phyloP scores from a whole-genome alignment of 2,888 invertebrate species.

The Caenorhabditis wallacei region DNA sequence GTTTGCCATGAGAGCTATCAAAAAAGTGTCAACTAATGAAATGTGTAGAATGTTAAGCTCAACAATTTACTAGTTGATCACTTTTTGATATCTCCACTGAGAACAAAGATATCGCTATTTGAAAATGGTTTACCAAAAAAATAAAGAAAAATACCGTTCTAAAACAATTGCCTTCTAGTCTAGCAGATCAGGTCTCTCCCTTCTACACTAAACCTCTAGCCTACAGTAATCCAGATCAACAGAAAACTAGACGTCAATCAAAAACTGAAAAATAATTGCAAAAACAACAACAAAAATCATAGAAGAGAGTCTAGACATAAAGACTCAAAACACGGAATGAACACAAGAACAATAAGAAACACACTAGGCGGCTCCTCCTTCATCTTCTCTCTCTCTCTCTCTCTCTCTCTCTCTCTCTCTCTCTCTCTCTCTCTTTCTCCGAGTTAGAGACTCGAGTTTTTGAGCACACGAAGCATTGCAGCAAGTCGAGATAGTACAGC shows the following conservation, averaged over 20 bases:
- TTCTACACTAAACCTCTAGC: background rate
- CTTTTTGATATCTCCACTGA: background rate
- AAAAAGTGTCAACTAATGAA: background rate
- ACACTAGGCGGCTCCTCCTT: background rate
- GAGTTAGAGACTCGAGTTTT: constrained; percentile 37
- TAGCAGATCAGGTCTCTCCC: background rate
- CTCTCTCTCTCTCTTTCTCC: background rate
- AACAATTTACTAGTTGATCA: background rate
- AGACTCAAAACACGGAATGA: constrained; percentile 46
- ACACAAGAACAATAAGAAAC: constrained; percentile 61
- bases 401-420: background rate
- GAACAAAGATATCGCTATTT: background rate
- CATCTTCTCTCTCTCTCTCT: background rate
- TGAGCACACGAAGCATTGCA: constrained; percentile 44
- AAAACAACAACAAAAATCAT: background rate
- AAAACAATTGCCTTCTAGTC: too few relatives aligned
- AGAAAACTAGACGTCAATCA: too few relatives aligned
- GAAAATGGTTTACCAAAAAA: background rate
- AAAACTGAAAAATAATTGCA: background rate
- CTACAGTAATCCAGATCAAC: background rate
- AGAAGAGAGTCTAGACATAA: constrained; percentile 9
- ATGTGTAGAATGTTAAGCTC: background rate
- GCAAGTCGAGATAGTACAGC: constrained; percentile 21
- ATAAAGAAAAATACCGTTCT: too few relatives aligned
- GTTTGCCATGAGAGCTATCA: background rate